A percentile compares a stretch with the other conserved stretches of the same genome.
phyloP scores from a whole-genome alignment of 2,888 invertebrate species.

The Pterostichus niger region DNA sequence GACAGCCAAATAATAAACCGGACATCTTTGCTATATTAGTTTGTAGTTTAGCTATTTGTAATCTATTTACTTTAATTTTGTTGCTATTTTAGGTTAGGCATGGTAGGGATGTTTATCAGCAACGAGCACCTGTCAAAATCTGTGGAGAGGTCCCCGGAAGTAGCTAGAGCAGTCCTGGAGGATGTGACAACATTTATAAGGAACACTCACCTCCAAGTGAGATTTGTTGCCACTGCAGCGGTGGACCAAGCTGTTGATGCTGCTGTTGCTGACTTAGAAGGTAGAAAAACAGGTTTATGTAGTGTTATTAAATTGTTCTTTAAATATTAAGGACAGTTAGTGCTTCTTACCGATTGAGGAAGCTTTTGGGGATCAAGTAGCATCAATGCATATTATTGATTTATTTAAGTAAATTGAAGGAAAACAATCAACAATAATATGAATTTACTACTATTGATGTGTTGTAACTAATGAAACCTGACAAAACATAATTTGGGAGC shows the following conservation, averaged over 20 bases:
- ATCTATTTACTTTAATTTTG: background rate
- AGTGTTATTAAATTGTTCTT: background rate
- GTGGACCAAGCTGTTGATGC: constrained; percentile 82
- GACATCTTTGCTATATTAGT: too few relatives aligned
- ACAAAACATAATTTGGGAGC: too few relatives aligned
- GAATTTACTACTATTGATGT: too few relatives aligned
- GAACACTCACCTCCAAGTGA: constrained; percentile 83
- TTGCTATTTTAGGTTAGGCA: constrained; percentile 77
- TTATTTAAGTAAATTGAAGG: too few relatives aligned
- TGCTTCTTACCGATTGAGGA: too few relatives aligned
- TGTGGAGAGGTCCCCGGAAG: constrained; percentile 79
- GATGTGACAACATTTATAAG: constrained; percentile 82
- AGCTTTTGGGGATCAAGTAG: too few relatives aligned
- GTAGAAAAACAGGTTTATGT: constrained; percentile 74
- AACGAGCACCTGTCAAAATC: constrained; percentile 82
- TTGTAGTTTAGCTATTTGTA: too few relatives aligned
- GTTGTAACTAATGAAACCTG: too few relatives aligned
- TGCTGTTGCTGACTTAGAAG: constrained; percentile 82
- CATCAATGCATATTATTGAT: too few relatives aligned
- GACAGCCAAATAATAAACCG: too few relatives aligned
- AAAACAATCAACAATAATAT: too few relatives aligned
- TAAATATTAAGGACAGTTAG: too few relatives aligned
- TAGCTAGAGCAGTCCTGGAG: constrained; percentile 80
- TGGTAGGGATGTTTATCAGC: constrained; percentile 81
- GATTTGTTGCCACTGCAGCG: constrained; percentile 76